These are phyloP conservation scores for Pangasius sanitwongsei DNA, from an alignment of 2,797 vertebrate species.

Conservation along the genomic window DNA sequence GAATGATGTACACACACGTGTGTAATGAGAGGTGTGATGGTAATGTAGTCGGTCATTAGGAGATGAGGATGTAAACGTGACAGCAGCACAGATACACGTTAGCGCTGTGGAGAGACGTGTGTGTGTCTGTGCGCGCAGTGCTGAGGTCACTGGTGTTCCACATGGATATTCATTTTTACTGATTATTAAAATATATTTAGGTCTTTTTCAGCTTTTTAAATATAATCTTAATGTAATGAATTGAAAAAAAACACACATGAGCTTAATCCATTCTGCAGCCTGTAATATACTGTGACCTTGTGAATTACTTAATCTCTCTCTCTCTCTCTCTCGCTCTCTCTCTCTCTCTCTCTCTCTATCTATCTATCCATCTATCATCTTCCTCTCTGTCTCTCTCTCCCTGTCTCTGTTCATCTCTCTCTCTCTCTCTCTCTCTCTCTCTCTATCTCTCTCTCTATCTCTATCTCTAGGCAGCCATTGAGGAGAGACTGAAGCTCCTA, in stretches of 20 bases:
- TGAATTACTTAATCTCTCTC: not conserved
- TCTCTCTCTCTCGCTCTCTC: not conserved
- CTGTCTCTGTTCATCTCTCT: not conserved
- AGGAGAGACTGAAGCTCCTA: slow-evolving; percentile 90
- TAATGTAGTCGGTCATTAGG: not conserved
- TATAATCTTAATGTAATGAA: not conserved
- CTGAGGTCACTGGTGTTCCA: not conserved
- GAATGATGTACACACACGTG: not conserved
- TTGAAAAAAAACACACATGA: not conserved
- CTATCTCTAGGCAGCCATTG: slow-evolving; percentile 84
- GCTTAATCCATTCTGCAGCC: not conserved
- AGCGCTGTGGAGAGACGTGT: not conserved
- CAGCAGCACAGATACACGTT: not conserved
- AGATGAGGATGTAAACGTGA: not conserved
- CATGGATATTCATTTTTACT: not conserved
- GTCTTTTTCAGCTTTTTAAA: not conserved
- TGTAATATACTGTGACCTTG: not conserved
- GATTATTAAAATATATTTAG: not conserved
- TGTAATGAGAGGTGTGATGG: slow-evolving; percentile 4
- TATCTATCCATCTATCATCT: not conserved
- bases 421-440: not conserved
- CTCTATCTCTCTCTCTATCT: slow-evolving; percentile 31
- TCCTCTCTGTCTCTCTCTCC: not conserved
- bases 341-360: not conserved
- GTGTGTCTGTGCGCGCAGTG: not conserved